phyloP scores from a whole-genome alignment of 1,140 invertebrate species.

The Camponotus vicinus region DNA sequence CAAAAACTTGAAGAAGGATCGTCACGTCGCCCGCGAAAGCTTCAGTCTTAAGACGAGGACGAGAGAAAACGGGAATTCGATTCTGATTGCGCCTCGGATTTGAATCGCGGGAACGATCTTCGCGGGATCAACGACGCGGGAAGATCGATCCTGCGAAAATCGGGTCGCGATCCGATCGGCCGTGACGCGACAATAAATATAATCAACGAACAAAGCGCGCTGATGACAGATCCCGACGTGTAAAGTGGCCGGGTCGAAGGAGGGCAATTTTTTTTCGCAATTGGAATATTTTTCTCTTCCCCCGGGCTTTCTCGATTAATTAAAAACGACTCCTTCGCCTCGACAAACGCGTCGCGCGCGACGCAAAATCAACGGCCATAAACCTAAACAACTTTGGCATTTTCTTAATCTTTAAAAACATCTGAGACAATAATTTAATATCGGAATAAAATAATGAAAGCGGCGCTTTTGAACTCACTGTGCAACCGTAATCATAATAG shows the following conservation, averaged over 20 bases:
- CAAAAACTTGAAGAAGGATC: conserved; percentile 69
- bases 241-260: conserved; percentile 69
- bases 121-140: conserved; percentile 63
- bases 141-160: conserved; percentile 75
- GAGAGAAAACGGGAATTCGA: conserved; percentile 72
- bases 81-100: conserved; percentile 54
- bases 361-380: conserved; percentile 78
- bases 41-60: conserved; percentile 84
- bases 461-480: conserved; percentile 71
- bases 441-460: conserved; percentile 77
- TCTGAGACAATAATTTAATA: conserved; percentile 81
- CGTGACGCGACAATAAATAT: conserved; percentile 78
- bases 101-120: conserved; percentile 68
- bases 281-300: not conserved
- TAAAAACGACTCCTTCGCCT: conserved; percentile 19
- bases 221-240: conserved; percentile 71
- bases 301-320: not conserved
- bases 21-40: conserved; percentile 69
- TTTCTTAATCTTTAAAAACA: conserved; percentile 83
- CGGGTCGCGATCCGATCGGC: conserved; percentile 67
- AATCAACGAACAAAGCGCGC: conserved; percentile 81
- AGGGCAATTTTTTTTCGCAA: conserved; percentile 3
- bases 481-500: conserved; percentile 76
- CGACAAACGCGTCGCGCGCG: conserved; percentile 70
- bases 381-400: conserved; percentile 87